These are phyloP conservation scores for Acleris laterana DNA, from an alignment of 2,888 invertebrate species.

Conservation along the genomic window DNA sequence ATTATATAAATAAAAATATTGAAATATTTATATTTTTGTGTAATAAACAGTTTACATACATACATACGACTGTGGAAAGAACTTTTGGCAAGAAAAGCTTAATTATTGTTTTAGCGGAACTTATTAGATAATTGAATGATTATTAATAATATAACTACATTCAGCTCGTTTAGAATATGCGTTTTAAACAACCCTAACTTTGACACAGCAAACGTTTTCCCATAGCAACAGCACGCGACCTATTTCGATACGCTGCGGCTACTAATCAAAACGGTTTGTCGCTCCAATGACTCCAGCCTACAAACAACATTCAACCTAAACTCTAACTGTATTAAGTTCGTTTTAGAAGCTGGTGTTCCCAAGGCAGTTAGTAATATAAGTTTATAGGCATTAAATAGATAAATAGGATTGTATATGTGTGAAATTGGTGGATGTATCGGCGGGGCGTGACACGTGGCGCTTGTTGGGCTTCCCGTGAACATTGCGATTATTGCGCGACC, in stretches of 20 bases:
- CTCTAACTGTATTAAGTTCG: conserved; percentile 3
- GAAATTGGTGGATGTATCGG: conserved; percentile 65
- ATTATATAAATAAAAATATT: too few relatives aligned
- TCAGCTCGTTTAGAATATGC: too few relatives aligned
- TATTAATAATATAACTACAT: too few relatives aligned
- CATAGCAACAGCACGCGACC: conserved; percentile 77
- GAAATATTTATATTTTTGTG: too few relatives aligned
- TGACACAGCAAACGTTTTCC: conserved; percentile 56
- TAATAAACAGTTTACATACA: too few relatives aligned
- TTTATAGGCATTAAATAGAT: conserved; percentile 71
- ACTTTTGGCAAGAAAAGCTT: too few relatives aligned
- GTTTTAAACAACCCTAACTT: too few relatives aligned
- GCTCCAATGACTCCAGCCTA: conserved; percentile 33
- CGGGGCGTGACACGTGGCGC: conserved; percentile 73
- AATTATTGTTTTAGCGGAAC: too few relatives aligned
- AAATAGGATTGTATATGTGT: conserved; percentile 68
- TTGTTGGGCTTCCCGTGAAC: conserved; percentile 79
- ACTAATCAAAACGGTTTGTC: conserved; percentile 51
- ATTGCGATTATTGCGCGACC: conserved; percentile 47
- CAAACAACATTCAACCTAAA: conserved; percentile 35
- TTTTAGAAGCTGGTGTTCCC: conserved; percentile 13
- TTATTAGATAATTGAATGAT: too few relatives aligned
- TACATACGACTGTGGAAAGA: too few relatives aligned
- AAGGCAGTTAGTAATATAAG: conserved; percentile 45
- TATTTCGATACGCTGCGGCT: conserved; percentile 63